A percentile compares a stretch with the other conserved stretches of the same genome.
Evolutionary conservation across 2,797 vertebrate species (phyloP).

Genomic region (Manis pentadactyla): DNA sequence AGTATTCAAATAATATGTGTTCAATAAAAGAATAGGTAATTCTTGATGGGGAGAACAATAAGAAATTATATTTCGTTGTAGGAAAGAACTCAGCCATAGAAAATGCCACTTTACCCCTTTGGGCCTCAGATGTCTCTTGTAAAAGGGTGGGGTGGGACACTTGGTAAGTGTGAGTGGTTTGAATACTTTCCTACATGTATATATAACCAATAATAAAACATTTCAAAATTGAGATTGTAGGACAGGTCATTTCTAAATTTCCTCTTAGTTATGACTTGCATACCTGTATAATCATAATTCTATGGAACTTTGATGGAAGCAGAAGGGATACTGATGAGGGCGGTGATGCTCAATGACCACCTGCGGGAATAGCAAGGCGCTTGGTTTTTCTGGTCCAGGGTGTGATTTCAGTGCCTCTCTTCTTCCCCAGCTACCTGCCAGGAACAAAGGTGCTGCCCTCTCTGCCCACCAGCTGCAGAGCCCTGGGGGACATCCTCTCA

Average conservation of each 20-base stretch:
- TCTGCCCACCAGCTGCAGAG: neutral
- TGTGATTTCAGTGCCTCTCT: neutral
- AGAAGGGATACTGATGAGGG: neutral
- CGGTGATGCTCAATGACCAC: neutral
- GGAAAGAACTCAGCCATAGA: neutral
- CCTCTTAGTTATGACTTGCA: neutral
- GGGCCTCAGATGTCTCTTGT: neutral
- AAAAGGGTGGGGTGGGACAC: neutral
- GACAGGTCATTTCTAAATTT: neutral
- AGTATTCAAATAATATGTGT: neutral
- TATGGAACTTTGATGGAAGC: neutral
- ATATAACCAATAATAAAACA: neutral
- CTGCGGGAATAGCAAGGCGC: neutral
- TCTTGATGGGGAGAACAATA: neutral
- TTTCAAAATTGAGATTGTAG: neutral
- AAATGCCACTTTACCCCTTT: neutral
- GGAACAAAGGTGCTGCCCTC: neutral
- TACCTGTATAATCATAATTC: neutral
- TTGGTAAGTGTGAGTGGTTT: neutral
- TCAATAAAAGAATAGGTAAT: neutral
- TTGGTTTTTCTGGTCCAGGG: neutral
- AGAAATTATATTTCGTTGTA: neutral
- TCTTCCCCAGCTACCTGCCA: neutral
- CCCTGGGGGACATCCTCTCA: neutral
- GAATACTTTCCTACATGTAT: neutral